phyloP scores from a whole-genome alignment of 2,888 invertebrate genomes.

The Drosophila mimetica region DNA sequence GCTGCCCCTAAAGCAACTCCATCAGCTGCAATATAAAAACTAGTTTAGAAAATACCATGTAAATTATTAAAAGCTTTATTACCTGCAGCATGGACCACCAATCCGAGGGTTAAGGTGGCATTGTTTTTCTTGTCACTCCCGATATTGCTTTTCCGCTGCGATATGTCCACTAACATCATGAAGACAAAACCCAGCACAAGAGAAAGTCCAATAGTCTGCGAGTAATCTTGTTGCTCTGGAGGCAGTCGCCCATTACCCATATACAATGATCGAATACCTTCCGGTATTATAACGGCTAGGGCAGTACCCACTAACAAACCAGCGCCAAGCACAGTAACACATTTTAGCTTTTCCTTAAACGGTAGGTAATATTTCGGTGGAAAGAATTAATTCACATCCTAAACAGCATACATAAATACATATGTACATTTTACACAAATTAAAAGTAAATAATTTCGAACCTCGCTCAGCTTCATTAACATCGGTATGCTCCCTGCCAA shows the following conservation, averaged over 20 bases:
- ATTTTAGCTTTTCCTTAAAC: conserved; percentile 94
- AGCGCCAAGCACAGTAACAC: conserved; percentile 97
- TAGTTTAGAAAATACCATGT: no score
- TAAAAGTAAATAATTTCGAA: no score
- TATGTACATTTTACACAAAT: no score
- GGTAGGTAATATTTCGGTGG: conserved; percentile 1
- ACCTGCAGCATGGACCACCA: conserved; percentile 99
- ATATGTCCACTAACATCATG: conserved; percentile 96
- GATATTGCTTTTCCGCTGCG: conserved; percentile 85
- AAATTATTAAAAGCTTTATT: conserved; percentile 9
- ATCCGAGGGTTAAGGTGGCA: conserved; percentile 97
- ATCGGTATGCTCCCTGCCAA: conserved; percentile 97
- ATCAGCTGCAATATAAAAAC: conserved; percentile 88
- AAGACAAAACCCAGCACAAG: conserved; percentile 97
- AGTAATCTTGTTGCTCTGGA: conserved; percentile 67
- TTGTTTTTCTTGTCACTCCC: conserved; percentile 91
- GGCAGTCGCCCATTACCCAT: conserved; percentile 78
- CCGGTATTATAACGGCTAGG: conserved; percentile 98
- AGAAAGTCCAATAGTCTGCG: conserved; percentile 91
- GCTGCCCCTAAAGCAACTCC: conserved; percentile 99
- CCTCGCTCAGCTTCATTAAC: conserved; percentile 97
- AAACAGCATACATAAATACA: no score
- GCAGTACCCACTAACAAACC: conserved; percentile 99
- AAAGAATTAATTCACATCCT: background rate
- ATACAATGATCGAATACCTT: conserved; percentile 95